Evolutionary conservation across 2,113 vertebrate species (phyloP).

Genomic region (Rallus limicola): DNA sequence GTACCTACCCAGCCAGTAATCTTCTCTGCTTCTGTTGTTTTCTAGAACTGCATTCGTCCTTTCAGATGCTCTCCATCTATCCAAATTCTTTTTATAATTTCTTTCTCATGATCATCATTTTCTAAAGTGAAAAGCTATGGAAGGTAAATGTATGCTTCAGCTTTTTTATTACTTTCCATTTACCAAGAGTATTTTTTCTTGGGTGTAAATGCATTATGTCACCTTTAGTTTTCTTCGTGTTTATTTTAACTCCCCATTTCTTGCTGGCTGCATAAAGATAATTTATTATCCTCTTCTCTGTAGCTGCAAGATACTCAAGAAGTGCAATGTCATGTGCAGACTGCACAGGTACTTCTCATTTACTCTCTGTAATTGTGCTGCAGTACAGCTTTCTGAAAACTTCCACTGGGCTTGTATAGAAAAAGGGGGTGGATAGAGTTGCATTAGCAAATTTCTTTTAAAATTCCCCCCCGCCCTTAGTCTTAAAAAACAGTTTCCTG

Average conservation of each 20-base stretch:
- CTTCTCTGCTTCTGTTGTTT: background rate
- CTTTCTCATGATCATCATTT: background rate
- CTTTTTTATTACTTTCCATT: slow-evolving; percentile 46
- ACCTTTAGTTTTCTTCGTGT: background rate
- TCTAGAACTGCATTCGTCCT: background rate
- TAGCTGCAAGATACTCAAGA: slow-evolving; percentile 4
- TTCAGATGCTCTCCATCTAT: background rate
- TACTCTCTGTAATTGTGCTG: slow-evolving; percentile 1
- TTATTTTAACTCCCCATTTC: background rate
- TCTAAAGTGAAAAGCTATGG: slow-evolving; percentile 12
- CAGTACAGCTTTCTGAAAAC: background rate
- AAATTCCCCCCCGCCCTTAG: background rate
- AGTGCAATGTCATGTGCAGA: slow-evolving; percentile 22
- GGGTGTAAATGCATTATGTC: background rate
- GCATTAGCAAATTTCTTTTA: background rate
- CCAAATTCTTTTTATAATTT: background rate
- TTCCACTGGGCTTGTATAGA: background rate
- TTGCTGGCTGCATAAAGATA: slow-evolving; percentile 17
- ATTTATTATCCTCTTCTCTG: slow-evolving; percentile 27
- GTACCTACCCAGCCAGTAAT: background rate
- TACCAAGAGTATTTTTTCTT: slow-evolving; percentile 8
- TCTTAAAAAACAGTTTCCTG: background rate
- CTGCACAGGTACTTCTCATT: background rate
- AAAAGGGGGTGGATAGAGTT: background rate
- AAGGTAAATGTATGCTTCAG: background rate